These are phyloP conservation scores for Dendrolimus pini DNA, from an alignment of 2,888 invertebrate genomes.

Conservation along the genomic window DNA sequence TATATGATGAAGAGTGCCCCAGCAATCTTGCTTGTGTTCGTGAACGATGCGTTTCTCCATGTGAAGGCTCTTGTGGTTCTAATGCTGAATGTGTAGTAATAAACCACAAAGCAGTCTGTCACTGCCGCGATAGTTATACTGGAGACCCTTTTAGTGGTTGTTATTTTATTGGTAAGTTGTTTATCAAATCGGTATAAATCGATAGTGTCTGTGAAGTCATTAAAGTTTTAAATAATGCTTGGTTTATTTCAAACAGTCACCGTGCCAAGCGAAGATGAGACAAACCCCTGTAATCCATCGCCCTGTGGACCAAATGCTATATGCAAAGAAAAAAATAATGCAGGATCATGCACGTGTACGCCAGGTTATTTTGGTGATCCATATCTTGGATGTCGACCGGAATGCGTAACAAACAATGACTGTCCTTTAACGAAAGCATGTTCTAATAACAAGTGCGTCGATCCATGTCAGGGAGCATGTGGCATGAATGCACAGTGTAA, in stretches of 20 bases:
- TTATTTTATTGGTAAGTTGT: slow-evolving; percentile 57
- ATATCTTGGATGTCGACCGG: slow-evolving; percentile 89
- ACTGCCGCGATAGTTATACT: slow-evolving; percentile 85
- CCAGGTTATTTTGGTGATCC: slow-evolving; percentile 92
- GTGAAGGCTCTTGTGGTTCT: slow-evolving; percentile 89
- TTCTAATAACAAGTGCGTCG: slow-evolving; percentile 88
- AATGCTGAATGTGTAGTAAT: slow-evolving; percentile 87
- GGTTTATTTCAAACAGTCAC: slow-evolving; percentile 49
- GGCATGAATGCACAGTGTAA: slow-evolving; percentile 87
- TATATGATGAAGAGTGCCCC: slow-evolving; percentile 89
- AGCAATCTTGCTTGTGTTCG: slow-evolving; percentile 89
- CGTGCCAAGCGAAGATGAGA: slow-evolving; percentile 79
- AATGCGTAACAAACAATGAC: slow-evolving; percentile 89
- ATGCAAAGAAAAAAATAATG: slow-evolving; percentile 88
- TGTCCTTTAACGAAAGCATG: slow-evolving; percentile 87
- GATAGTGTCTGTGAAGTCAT: not conserved
- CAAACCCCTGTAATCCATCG: slow-evolving; percentile 88
- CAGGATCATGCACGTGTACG: slow-evolving; percentile 88
- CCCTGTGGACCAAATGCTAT: slow-evolving; percentile 92
- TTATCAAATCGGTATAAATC: not conserved
- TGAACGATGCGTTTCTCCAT: slow-evolving; percentile 89
- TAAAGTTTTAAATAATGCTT: not conserved
- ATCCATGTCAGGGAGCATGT: slow-evolving; percentile 90
- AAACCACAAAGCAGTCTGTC: slow-evolving; percentile 90
- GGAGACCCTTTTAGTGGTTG: slow-evolving; percentile 92